phyloP scores from a whole-genome alignment of 2,888 invertebrate genomes.

The Lamellibrachia columna region DNA sequence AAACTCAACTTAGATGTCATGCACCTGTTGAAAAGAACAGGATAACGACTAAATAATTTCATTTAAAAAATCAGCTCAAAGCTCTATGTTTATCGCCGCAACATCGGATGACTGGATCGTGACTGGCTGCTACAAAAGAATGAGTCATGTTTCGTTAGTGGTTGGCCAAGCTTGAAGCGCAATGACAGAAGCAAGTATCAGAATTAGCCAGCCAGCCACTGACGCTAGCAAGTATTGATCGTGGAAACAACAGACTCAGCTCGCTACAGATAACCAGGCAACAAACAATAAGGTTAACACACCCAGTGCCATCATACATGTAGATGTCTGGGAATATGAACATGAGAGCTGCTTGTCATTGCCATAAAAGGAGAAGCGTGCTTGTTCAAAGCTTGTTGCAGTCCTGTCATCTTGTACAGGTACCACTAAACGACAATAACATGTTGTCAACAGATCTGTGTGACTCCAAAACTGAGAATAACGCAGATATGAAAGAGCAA shows the following conservation, averaged over 20 bases:
- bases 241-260: not conserved
- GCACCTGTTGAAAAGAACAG: not conserved
- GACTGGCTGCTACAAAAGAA: not conserved
- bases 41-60: not conserved
- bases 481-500: not conserved
- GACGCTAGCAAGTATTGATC: not conserved
- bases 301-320: not conserved
- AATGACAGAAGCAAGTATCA: not conserved
- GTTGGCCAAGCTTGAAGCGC: not conserved
- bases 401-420: not conserved
- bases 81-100: not conserved
- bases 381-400: not conserved
- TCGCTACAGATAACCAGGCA: not conserved
- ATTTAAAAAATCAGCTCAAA: not conserved
- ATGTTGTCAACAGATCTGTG: not conserved
- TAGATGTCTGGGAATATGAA: not conserved
- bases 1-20: not conserved
- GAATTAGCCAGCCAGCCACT: not conserved
- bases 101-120: not conserved
- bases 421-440: not conserved
- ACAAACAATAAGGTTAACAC: not conserved
- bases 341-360: not conserved
- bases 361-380: not conserved
- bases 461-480: not conserved
- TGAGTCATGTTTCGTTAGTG: constrained; percentile 1